Evolutionary conservation across 2,888 invertebrate genomes (phyloP).

Genomic region (Neoascia interrupta): DNA sequence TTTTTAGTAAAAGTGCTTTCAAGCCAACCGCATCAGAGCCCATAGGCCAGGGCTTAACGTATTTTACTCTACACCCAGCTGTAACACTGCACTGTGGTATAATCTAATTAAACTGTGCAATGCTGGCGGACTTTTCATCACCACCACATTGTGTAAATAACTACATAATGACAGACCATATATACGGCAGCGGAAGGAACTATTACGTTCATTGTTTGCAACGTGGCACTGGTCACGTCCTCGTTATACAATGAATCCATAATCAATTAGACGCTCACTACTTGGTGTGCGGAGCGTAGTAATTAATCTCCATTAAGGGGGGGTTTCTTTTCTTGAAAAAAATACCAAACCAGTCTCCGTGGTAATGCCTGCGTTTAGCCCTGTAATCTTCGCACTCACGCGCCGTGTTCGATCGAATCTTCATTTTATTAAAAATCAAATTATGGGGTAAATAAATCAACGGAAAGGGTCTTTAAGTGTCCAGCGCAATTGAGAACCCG

Average conservation of each 20-base stretch:
- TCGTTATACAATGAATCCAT: slow-evolving; percentile 44
- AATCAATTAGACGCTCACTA: slow-evolving; percentile 57
- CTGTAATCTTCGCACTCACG: slow-evolving; percentile 59
- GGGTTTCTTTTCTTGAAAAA: no score
- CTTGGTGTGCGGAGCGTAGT: slow-evolving; percentile 28
- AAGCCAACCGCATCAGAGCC: slow-evolving; percentile 42
- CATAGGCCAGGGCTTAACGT: neutral
- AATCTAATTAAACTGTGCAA: slow-evolving; percentile 29
- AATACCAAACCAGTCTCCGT: neutral
- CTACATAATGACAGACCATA: slow-evolving; percentile 50
- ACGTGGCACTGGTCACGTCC: slow-evolving; percentile 37
- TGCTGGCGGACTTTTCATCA: slow-evolving; percentile 51
- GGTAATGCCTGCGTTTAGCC: slow-evolving; percentile 35
- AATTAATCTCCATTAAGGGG: slow-evolving; percentile 68
- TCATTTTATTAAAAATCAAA: slow-evolving; percentile 54
- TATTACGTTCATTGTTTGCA: slow-evolving; percentile 47
- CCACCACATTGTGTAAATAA: slow-evolving; percentile 57
- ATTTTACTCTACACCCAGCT: slow-evolving; percentile 3
- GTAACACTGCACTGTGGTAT: neutral
- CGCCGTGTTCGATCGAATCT: slow-evolving; percentile 53
- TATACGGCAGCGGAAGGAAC: slow-evolving; percentile 54
- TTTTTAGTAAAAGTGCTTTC: no score
- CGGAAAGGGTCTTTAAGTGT: slow-evolving; percentile 55
- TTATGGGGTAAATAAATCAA: slow-evolving; percentile 67
- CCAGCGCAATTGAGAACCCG: slow-evolving; percentile 57